Conservation (phyloP, 2,113 vertebrate genomes). For the Otus sunia region DNA sequence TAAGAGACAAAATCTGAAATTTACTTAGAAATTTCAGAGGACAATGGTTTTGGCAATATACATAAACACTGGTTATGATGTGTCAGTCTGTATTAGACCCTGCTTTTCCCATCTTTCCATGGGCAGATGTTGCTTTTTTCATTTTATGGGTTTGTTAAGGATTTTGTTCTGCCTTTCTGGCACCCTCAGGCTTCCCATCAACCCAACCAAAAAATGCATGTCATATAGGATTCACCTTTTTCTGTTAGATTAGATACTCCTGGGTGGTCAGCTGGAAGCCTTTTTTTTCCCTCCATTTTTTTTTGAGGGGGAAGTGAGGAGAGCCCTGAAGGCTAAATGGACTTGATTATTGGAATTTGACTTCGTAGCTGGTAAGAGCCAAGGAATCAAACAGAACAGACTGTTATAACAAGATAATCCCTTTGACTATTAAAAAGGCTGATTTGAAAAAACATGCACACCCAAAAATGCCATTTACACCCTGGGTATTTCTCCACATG, state of each 20-base stretch:
- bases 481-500: neutral
- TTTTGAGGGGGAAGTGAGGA: neutral
- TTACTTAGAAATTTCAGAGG: conserved; percentile 18
- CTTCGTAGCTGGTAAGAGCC: neutral
- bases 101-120: conserved; percentile 28
- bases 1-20: conserved; percentile 24
- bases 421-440: neutral
- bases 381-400: neutral
- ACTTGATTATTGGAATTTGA: neutral
- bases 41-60: neutral
- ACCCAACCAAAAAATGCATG: conserved; percentile 7
- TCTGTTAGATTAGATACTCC: neutral
- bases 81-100: conserved; percentile 51
- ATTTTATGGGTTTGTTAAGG: conserved; percentile 20
- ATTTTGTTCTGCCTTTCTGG: neutral
- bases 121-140: conserved; percentile 51
- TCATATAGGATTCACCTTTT: conserved; percentile 57
- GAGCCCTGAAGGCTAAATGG: neutral
- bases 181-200: conserved; percentile 48
- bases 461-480: neutral
- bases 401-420: neutral
- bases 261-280: conserved; percentile 30
- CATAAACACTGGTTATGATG: conserved; percentile 52
- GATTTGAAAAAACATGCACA: neutral
- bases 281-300: neutral